These are phyloP conservation scores for Clavelina lepadiformis DNA, from an alignment of 23 tunicate genomes.

Conservation along the genomic window DNA sequence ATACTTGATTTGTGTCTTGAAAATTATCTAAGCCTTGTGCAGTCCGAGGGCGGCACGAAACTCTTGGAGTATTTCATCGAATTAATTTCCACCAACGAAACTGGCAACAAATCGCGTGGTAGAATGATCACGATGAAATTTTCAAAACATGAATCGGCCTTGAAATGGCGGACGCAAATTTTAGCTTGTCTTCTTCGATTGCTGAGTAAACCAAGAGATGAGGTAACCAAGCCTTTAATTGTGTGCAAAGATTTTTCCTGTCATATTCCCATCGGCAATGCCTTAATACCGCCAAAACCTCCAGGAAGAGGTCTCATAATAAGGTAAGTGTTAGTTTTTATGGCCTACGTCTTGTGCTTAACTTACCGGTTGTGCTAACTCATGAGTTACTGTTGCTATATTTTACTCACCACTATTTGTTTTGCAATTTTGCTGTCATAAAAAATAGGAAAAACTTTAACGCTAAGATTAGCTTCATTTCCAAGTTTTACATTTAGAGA, in stretches of 20 bases:
- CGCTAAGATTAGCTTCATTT: neutral
- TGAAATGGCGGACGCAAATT: constrained; percentile 55
- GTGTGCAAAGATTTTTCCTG: too few species aligned
- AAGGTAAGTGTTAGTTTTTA: too few species aligned
- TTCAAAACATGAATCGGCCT: constrained; percentile 65
- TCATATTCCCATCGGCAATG: too few species aligned
- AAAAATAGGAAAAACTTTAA: neutral
- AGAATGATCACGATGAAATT: constrained; percentile 48
- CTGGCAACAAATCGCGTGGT: neutral
- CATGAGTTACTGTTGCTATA: too few species aligned
- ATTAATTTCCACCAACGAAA: constrained; percentile 66
- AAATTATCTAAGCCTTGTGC: constrained; percentile 35
- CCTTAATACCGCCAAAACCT: too few species aligned
- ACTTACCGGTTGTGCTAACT: too few species aligned
- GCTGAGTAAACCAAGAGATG: too few species aligned
- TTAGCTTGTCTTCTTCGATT: constrained; percentile 32
- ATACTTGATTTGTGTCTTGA: constrained; percentile 59
- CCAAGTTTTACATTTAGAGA: constrained; percentile 5
- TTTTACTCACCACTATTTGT: too few species aligned
- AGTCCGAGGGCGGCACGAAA: constrained; percentile 7
- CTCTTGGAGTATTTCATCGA: constrained; percentile 60
- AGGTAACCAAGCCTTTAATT: too few species aligned
- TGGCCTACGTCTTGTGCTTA: too few species aligned
- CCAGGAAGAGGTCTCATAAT: too few species aligned
- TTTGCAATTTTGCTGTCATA: neutral